Percentiles rank a stretch among this genome's conserved stretches.
Conservation (phyloP, 2,113 vertebrate species). For the Cardinalis cardinalis region DNA sequence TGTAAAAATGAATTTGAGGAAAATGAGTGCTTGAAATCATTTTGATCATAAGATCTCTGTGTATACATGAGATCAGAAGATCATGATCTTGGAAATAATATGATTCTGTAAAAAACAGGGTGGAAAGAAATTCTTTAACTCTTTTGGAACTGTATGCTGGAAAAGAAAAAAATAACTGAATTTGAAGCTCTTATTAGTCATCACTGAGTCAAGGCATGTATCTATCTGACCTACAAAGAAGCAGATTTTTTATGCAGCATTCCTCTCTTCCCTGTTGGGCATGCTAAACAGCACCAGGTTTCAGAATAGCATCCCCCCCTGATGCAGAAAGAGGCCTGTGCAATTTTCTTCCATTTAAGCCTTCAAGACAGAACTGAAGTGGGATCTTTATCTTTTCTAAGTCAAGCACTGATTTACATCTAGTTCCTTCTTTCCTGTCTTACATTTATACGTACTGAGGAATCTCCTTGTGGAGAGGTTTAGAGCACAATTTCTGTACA, state of each 20-base stretch:
- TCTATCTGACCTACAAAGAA: conserved; percentile 2
- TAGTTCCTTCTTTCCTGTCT: background rate
- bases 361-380: background rate
- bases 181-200: background rate
- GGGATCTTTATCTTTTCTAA: background rate
- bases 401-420: background rate
- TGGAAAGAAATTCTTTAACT: background rate
- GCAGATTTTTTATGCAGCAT: background rate
- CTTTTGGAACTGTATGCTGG: background rate
- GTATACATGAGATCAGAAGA: background rate
- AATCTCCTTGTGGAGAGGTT: fast-evolving
- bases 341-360: background rate
- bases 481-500: fast-evolving
- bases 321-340: background rate
- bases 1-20: background rate
- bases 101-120: background rate
- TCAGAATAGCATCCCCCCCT: background rate
- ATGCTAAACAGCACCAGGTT: background rate
- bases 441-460: fast-evolving
- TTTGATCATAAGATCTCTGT: background rate
- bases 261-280: background rate
- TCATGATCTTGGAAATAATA: background rate
- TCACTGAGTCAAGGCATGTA: background rate
- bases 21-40: background rate
- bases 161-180: background rate